Conservation (phyloP, 2,888 invertebrate genomes). For the Cataglyphis rosenhaueri region DNA sequence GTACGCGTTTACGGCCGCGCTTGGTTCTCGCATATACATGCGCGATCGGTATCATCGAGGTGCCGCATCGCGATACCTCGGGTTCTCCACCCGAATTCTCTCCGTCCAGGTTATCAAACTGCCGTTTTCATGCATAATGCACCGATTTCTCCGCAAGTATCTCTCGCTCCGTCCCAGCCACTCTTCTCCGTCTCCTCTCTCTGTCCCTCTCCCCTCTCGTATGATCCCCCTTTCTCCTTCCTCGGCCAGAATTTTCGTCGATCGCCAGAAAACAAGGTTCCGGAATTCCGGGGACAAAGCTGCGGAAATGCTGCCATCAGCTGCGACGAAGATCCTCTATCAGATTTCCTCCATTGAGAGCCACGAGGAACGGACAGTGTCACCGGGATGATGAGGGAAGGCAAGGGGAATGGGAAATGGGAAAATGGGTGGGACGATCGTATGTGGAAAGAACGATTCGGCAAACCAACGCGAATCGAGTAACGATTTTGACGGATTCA, state of each 20-base stretch:
- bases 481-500: constrained; percentile 13
- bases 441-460: constrained; percentile 3
- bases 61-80: constrained; percentile 33
- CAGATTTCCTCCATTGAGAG: constrained; percentile 63
- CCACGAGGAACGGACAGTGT: background rate
- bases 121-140: constrained; percentile 82
- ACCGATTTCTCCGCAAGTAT: constrained; percentile 59
- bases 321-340: constrained; percentile 62
- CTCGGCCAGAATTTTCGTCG: constrained; percentile 33
- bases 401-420: constrained; percentile 5
- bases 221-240: constrained; percentile 5
- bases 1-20: constrained; percentile 8
- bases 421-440: constrained; percentile 64
- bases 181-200: constrained; percentile 21
- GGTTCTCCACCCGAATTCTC: constrained; percentile 55
- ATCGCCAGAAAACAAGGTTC: constrained; percentile 65
- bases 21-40: constrained; percentile 55
- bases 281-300: constrained; percentile 59
- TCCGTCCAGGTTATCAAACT: constrained; percentile 78
- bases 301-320: constrained; percentile 63
- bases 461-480: background rate
- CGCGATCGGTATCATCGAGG: constrained; percentile 25
- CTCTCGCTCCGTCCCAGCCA: background rate
- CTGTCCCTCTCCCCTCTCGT: background rate
- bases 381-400: background rate